These are phyloP conservation scores for Bombus waltoni DNA, from an alignment of 1,140 invertebrate species.

Conservation along the genomic window DNA sequence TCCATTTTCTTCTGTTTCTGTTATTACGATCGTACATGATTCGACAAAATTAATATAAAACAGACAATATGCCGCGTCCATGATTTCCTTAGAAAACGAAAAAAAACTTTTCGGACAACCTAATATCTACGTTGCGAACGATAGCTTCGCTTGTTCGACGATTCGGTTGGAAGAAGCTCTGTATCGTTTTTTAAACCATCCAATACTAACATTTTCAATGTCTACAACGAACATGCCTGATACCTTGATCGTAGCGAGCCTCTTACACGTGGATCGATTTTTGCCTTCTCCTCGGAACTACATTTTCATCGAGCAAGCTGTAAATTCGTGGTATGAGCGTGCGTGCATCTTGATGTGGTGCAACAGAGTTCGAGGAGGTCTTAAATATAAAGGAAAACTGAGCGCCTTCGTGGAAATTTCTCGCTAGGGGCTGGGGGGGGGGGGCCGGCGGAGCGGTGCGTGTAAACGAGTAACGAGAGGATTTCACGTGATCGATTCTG, in stretches of 20 bases:
- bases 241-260: constrained; percentile 41
- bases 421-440: background rate
- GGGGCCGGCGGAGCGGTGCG: background rate
- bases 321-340: constrained; percentile 34
- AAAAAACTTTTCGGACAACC: too few relatives aligned
- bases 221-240: background rate
- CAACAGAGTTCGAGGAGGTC: constrained; percentile 18
- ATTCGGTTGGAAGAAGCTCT: background rate
- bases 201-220: background rate
- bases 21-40: too few relatives aligned
- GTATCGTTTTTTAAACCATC: background rate
- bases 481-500: constrained; percentile 22
- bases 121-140: background rate
- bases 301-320: constrained; percentile 21
- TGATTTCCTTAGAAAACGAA: too few relatives aligned
- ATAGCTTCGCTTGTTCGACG: background rate
- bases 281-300: constrained; percentile 45
- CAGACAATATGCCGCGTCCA: too few relatives aligned
- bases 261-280: constrained; percentile 17
- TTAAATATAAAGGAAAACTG: constrained; percentile 16
- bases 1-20: too few relatives aligned
- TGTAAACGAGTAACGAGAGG: constrained; percentile 6
- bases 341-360: constrained; percentile 35
- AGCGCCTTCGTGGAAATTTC: background rate
- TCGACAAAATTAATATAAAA: too few relatives aligned